Evolutionary conservation across 2,888 invertebrate species (phyloP).

Genomic region (Thyatira batis): DNA sequence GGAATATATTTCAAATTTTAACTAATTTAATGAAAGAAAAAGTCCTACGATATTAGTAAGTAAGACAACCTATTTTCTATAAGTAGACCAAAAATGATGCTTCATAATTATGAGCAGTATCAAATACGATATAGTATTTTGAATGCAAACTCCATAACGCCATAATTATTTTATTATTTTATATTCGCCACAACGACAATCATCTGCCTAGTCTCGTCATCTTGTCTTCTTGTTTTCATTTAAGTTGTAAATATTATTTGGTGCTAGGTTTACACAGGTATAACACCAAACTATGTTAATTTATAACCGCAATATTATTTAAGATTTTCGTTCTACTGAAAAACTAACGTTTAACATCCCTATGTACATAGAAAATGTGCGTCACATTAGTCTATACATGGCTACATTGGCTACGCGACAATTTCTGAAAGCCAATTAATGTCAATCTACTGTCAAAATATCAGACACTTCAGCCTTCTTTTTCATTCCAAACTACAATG

Average conservation of each 20-base stretch:
- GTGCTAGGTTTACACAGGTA: conserved; percentile 51
- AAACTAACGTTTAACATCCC: not conserved
- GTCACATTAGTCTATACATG: too few species aligned
- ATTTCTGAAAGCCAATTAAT: too few species aligned
- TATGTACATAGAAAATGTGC: not conserved
- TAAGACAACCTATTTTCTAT: not conserved
- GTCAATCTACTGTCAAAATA: too few species aligned
- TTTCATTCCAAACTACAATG: too few species aligned
- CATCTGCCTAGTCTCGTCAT: conserved; percentile 58
- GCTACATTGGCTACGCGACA: too few species aligned
- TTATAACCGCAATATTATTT: conserved; percentile 9
- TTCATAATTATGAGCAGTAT: not conserved
- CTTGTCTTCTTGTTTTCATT: conserved; percentile 46
- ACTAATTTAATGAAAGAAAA: too few species aligned
- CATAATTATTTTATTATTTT: conserved; percentile 12
- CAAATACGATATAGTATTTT: not conserved
- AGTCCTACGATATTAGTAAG: too few species aligned
- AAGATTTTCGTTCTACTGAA: not conserved
- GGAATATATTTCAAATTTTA: not conserved
- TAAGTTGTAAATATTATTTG: conserved; percentile 53
- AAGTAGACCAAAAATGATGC: not conserved
- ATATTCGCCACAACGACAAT: conserved; percentile 57
- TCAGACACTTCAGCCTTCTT: too few species aligned
- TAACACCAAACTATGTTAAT: conserved; percentile 34
- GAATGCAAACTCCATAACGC: not conserved